Percentiles rank a stretch among this genome's conserved stretches.
Evolutionary conservation across 2,113 vertebrate genomes (phyloP).

Genomic region (Ornithorhynchus anatinus): DNA sequence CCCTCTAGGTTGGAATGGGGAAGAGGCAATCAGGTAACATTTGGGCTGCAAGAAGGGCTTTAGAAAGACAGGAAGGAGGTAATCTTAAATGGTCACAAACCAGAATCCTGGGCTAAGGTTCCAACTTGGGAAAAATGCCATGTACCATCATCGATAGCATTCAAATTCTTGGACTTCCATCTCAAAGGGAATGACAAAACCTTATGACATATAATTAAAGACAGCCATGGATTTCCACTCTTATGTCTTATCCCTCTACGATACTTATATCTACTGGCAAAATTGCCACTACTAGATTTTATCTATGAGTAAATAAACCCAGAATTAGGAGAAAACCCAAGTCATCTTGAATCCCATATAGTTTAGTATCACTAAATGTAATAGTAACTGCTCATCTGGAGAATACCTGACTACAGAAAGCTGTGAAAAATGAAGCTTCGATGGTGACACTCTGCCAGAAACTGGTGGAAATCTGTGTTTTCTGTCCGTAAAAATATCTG

Average conservation of each 20-base stretch:
- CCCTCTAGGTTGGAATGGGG: fast-evolving
- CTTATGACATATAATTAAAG: conserved; percentile 57
- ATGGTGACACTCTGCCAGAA: conserved; percentile 26
- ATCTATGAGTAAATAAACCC: background rate
- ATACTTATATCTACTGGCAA: fast-evolving
- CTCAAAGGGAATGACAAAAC: conserved; percentile 28
- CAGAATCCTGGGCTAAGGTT: background rate
- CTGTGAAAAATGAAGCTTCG: conserved; percentile 12
- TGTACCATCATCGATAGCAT: conserved; percentile 5
- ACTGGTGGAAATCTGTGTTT: conserved; percentile 27
- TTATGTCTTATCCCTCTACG: background rate
- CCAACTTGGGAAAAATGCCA: background rate
- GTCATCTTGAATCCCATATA: background rate
- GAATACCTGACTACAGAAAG: conserved; percentile 24
- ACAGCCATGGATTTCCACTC: background rate
- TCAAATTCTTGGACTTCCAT: conserved; percentile 35
- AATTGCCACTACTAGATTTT: background rate
- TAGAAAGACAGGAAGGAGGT: background rate
- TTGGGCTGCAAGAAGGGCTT: background rate
- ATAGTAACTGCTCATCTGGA: background rate
- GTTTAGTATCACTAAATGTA: background rate
- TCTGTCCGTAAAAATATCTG: conserved; percentile 23
- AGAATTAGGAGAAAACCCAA: background rate
- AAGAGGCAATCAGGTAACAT: fast-evolving
- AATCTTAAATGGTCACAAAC: background rate